phyloP scores from a whole-genome alignment of 53 echinoderm and acorn worm genomes.

The Astropecten irregularis region DNA sequence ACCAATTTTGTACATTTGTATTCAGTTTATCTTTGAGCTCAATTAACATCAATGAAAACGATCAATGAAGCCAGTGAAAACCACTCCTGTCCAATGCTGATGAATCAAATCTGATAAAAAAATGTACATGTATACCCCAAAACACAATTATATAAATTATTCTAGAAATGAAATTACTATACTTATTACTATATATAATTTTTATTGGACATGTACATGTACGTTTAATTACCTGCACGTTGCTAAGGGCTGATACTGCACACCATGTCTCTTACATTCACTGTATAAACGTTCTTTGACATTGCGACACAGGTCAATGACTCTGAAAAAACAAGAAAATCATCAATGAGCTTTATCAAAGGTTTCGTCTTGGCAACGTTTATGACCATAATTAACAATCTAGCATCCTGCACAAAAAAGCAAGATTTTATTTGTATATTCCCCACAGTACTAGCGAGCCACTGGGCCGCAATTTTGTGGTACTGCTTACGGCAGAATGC shows the following conservation, averaged over 20 bases:
- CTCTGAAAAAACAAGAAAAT: slow-evolving; percentile 58
- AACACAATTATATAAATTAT: no score
- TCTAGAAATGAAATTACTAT: no score
- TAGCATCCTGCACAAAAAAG: not conserved
- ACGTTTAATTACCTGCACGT: slow-evolving; percentile 99
- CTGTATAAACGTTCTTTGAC: slow-evolving; percentile 86
- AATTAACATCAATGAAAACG: no score
- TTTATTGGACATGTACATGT: no score
- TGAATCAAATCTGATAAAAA: no score
- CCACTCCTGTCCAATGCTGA: no score
- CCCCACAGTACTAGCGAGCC: not conserved
- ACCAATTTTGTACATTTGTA: no score
- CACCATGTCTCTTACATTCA: slow-evolving; percentile 81
- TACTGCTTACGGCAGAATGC: no score
- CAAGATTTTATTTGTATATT: not conserved
- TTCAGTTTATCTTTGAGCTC: no score
- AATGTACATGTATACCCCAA: no score
- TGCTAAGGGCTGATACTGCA: slow-evolving; percentile 76
- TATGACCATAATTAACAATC: not conserved
- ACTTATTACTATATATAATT: no score
- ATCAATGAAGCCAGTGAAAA: no score
- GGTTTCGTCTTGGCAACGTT: not conserved
- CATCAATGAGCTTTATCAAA: not conserved
- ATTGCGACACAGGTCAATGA: slow-evolving; percentile 89
- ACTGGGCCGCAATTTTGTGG: not conserved